phyloP scores from a whole-genome alignment of 1,140 invertebrate species.

The Stegodyphus dumicola region DNA sequence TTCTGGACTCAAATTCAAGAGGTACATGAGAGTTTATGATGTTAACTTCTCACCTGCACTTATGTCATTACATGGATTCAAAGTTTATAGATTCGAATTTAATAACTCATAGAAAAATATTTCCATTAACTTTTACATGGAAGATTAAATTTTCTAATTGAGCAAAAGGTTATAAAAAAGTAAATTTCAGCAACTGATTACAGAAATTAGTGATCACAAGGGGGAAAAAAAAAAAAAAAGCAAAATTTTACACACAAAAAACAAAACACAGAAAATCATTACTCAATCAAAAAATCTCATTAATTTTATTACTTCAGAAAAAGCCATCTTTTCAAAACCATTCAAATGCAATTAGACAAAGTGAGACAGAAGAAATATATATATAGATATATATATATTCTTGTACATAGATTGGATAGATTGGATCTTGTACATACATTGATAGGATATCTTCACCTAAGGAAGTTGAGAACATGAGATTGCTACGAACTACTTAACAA shows the following conservation, averaged over 20 bases:
- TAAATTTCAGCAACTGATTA: not conserved
- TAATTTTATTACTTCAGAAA: too few species aligned
- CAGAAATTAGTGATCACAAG: too few species aligned
- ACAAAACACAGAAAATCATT: too few species aligned
- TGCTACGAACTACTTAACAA: constrained; percentile 45
- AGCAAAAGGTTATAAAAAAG: not conserved
- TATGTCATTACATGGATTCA: not conserved
- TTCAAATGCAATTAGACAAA: constrained; percentile 14
- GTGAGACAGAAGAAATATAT: constrained; percentile 35
- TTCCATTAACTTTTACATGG: not conserved
- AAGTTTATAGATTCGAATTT: not conserved
- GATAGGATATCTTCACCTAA: constrained; percentile 43
- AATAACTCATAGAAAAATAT: not conserved
- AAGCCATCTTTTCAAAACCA: constrained; percentile 13
- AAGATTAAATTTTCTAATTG: not conserved
- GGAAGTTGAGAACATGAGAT: constrained; percentile 43
- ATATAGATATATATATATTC: too few species aligned
- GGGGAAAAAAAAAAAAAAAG: too few species aligned
- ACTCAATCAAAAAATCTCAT: too few species aligned
- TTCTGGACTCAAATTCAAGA: constrained; percentile 48
- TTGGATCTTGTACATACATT: too few species aligned
- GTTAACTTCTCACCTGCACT: constrained; percentile 4
- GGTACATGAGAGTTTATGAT: constrained; percentile 23
- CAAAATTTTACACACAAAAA: too few species aligned
- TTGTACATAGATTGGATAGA: too few species aligned